phyloP scores from a whole-genome alignment of 2,888 invertebrate genomes.

The Ormyrus thymus region DNA sequence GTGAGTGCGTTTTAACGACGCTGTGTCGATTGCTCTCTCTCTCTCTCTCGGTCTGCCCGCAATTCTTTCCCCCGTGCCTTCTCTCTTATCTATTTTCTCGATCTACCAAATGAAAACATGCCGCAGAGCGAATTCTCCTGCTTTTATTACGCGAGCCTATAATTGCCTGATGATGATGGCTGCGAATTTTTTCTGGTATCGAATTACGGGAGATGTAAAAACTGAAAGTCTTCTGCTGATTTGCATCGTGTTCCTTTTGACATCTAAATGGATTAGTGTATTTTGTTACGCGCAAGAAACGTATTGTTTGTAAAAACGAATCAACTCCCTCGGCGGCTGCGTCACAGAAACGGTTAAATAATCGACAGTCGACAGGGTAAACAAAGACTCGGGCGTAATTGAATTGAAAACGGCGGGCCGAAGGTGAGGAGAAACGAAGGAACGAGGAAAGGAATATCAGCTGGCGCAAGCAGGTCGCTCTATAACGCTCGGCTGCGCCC shows the following conservation, averaged over 20 bases:
- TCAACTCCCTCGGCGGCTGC: too few species aligned
- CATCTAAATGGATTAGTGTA: too few species aligned
- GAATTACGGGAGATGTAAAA: too few species aligned
- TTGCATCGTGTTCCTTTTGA: too few species aligned
- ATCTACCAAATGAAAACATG: background rate
- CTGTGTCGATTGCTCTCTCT: constrained; percentile 22
- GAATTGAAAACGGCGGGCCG: background rate
- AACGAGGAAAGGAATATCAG: background rate
- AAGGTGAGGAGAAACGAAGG: background rate
- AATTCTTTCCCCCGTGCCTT: background rate
- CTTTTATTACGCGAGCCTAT: background rate
- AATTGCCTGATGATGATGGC: background rate
- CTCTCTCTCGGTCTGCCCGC: constrained; percentile 39
- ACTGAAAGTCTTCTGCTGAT: too few species aligned
- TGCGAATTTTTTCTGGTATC: too few species aligned
- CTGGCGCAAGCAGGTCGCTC: constrained; percentile 10
- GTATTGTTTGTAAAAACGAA: too few species aligned
- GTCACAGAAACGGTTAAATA: too few species aligned
- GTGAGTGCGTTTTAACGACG: constrained; percentile 26
- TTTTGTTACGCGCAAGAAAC: too few species aligned
- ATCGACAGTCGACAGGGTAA: too few species aligned
- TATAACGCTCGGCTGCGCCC: constrained; percentile 17
- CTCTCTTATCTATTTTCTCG: constrained; percentile 3
- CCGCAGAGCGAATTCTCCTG: too few species aligned
- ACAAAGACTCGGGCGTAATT: background rate